A percentile compares a stretch with the other conserved stretches of the same genome.
These are phyloP conservation scores for Dexiosoma caninum DNA, from an alignment of 2,888 invertebrate species.

Conservation along the genomic window DNA sequence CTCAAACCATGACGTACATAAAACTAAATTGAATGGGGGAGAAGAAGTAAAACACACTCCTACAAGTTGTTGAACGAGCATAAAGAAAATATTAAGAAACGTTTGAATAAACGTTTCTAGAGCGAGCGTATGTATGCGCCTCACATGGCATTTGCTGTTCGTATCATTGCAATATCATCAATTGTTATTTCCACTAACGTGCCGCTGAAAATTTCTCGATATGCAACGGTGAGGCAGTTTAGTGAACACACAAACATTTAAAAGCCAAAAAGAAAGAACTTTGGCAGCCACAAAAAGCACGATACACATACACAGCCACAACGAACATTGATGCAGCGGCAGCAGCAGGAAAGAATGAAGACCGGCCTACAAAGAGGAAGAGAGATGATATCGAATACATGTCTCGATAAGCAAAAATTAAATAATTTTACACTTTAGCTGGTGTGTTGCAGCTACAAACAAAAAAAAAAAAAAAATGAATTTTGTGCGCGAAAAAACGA, in stretches of 20 bases:
- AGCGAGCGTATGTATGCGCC: neutral
- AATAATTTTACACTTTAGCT: slow-evolving; percentile 67
- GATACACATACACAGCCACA: neutral
- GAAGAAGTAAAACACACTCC: slow-evolving; percentile 38
- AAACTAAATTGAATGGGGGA: too few species aligned
- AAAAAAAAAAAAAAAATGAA: too few species aligned
- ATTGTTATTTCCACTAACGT: slow-evolving; percentile 60
- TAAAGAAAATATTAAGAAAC: neutral
- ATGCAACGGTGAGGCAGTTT: slow-evolving; percentile 56
- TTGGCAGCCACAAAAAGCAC: neutral
- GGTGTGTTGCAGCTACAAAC: slow-evolving; percentile 7
- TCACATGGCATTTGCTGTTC: slow-evolving; percentile 50
- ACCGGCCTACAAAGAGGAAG: neutral
- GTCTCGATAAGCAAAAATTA: slow-evolving; percentile 66
- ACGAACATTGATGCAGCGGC: neutral
- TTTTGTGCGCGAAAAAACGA: slow-evolving; percentile 56
- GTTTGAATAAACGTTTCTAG: neutral
- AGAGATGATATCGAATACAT: slow-evolving; percentile 49
- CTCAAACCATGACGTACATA: slow-evolving; percentile 32
- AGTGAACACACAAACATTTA: slow-evolving; percentile 39
- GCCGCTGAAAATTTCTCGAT: slow-evolving; percentile 57
- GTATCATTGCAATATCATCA: slow-evolving; percentile 61
- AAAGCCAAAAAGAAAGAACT: neutral
- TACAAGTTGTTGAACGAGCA: slow-evolving; percentile 46
- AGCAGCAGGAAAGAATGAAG: neutral